A percentile compares a stretch with the other conserved stretches of the same genome.
These are phyloP conservation scores for Limnephilus marmoratus DNA, from an alignment of 2,888 invertebrate species.

Conservation along the genomic window DNA sequence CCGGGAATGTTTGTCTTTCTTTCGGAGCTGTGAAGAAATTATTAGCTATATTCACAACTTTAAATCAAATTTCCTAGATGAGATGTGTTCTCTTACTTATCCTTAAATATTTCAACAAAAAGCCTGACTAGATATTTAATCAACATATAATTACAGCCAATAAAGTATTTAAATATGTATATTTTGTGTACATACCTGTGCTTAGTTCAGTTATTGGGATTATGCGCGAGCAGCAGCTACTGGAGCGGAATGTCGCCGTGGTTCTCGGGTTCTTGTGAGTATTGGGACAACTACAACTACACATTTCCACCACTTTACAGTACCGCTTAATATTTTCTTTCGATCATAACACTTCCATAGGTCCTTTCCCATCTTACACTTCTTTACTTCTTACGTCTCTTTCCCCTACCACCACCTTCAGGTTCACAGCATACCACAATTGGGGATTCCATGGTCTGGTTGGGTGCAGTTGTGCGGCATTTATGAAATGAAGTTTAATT, in stretches of 20 bases:
- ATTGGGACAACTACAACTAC: background rate
- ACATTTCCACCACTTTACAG: background rate
- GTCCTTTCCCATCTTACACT: too few relatives aligned
- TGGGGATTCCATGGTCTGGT: too few relatives aligned
- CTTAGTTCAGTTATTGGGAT: background rate
- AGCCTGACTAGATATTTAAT: background rate
- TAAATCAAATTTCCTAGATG: too few relatives aligned
- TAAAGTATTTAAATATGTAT: background rate
- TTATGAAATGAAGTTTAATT: too few relatives aligned
- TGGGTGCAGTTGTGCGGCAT: too few relatives aligned
- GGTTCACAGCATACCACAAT: too few relatives aligned
- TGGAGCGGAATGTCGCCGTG: constrained; percentile 58
- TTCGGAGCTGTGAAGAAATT: too few relatives aligned
- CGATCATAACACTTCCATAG: background rate
- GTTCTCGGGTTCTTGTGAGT: constrained; percentile 56
- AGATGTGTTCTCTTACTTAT: too few relatives aligned
- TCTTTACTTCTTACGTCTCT: too few relatives aligned
- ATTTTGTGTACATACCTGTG: background rate
- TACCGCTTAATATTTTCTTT: background rate
- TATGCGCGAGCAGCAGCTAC: constrained; percentile 12
- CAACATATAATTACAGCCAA: background rate
- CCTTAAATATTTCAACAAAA: background rate
- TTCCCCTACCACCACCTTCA: too few relatives aligned
- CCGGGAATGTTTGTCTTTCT: too few relatives aligned
- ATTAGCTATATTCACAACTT: too few relatives aligned